These are phyloP conservation scores for Andrena bicolor DNA, from an alignment of 2,888 invertebrate genomes.

Conservation along the genomic window DNA sequence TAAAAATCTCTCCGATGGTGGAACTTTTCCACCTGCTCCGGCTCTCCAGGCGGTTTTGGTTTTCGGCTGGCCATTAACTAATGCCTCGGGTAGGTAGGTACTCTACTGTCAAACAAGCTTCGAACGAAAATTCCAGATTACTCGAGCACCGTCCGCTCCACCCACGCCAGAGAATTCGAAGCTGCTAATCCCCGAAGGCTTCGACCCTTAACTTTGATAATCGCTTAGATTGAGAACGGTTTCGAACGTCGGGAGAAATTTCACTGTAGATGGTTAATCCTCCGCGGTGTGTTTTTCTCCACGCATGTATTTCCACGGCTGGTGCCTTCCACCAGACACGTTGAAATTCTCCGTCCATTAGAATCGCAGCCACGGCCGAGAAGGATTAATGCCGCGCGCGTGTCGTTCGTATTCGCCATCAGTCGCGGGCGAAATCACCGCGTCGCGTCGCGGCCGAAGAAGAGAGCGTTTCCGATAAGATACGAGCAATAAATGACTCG, in stretches of 20 bases:
- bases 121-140: conserved; percentile 13
- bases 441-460: conserved; percentile 28
- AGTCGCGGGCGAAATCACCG: conserved; percentile 28
- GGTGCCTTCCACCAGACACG: background rate
- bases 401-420: conserved; percentile 36
- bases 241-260: background rate
- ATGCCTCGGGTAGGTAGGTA: background rate
- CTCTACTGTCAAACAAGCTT: conserved; percentile 3
- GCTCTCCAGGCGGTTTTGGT: background rate
- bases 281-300: background rate
- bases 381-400: conserved; percentile 39
- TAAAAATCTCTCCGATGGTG: conserved; percentile 10
- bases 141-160: background rate
- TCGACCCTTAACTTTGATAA: conserved; percentile 7
- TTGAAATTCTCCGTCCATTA: conserved; percentile 15
- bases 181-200: background rate
- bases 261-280: background rate
- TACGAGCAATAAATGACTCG: conserved; percentile 68
- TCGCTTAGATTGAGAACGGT: conserved; percentile 1
- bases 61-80: conserved; percentile 24
- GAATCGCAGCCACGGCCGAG: background rate
- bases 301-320: background rate
- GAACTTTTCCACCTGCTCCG: background rate
- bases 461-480: conserved; percentile 60
- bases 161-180: background rate